Base-by-base conservation (phyloP, 2,113 vertebrate genomes). In the Electrona antarctica region DNA sequence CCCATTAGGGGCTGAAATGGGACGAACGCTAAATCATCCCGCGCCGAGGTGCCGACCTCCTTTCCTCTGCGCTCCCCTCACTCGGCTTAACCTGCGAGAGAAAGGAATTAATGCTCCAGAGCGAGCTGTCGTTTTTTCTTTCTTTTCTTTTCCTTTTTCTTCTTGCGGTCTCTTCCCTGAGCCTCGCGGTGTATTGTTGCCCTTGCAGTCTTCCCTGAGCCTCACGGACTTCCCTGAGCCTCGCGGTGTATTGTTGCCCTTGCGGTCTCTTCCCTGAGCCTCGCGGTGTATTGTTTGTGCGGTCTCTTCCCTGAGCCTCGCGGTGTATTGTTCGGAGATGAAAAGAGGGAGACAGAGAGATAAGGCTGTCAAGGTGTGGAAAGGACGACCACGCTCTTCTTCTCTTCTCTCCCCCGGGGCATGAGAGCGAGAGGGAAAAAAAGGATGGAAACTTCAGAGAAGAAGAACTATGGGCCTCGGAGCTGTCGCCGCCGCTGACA, bases 321-420 rank as follows among this genome's bases (percentile, higher is more conserved):
- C 7, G 21, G 21, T 21, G 21, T 21, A 69, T 14, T 69, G 48
- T 66, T 73, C 11, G 8, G 7, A 73, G 64, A 86, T 65, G 10
- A 87, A 77, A 83, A 61, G 29, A 45, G 65, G 48, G 33, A 67
- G 78, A 81, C 75, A 50, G 69, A 41, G 56, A 69, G 61, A 83
- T 82, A 88, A 79, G 64, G 76, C 33, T 61, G 62, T 77, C 78
- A 85, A 41, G 71, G 49, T 79, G 71, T 69, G 69, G 14, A 67
- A 21, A 65, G 64, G 59, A 76, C 69, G 58, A 71, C 64, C 13
- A 60, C 8, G 60, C 33, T 3, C 48, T 62, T 80, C 75, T 64
- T 54, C 12, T 55, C 64, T 60, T 54, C 12, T 55, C 64, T 60
- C 52, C 64, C 14, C 56, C 4, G 63, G 21, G 72, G 62, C 6